Evolutionary conservation across 2,797 vertebrate species (phyloP).

Genomic region (Acridotheres tristis): DNA sequence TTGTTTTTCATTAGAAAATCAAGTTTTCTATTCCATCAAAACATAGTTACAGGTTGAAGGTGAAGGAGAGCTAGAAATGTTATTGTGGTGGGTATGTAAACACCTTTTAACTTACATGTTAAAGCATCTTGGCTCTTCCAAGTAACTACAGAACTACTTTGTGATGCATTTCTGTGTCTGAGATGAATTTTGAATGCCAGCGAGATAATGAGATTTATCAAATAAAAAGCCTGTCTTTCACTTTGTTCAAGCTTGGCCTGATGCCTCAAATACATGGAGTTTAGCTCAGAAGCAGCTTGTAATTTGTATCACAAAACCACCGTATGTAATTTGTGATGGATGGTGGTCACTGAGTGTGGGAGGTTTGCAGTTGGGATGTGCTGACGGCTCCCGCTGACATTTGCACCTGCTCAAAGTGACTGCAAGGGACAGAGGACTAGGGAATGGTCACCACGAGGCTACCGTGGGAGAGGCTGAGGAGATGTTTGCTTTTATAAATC

Average conservation of each 20-base stretch:
- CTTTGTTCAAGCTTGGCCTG: constrained; percentile 48
- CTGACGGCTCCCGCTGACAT: neutral
- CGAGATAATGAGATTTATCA: constrained; percentile 51
- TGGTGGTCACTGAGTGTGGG: neutral
- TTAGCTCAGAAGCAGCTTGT: constrained; percentile 13
- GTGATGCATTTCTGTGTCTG: neutral
- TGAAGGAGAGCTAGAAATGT: neutral
- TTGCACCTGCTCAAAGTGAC: neutral
- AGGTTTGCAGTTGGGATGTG: neutral
- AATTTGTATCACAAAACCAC: constrained; percentile 7
- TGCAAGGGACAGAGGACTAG: neutral
- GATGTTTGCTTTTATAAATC: neutral
- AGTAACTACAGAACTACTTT: neutral
- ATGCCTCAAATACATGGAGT: constrained; percentile 17
- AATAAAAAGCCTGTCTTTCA: constrained; percentile 50
- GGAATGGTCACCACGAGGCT: neutral
- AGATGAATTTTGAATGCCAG: constrained; percentile 42
- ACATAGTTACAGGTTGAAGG: neutral
- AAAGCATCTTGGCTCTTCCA: neutral
- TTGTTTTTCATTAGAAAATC: constrained; percentile 8
- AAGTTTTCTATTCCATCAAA: neutral
- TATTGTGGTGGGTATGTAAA: neutral
- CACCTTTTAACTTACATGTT: neutral
- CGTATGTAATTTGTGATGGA: neutral
- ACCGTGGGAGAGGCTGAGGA: neutral